Evolutionary conservation across 2,888 invertebrate species (phyloP), one percentile per base, ranked within the genome.

Genomic region (Mimumesa dahlbomi): DNA sequence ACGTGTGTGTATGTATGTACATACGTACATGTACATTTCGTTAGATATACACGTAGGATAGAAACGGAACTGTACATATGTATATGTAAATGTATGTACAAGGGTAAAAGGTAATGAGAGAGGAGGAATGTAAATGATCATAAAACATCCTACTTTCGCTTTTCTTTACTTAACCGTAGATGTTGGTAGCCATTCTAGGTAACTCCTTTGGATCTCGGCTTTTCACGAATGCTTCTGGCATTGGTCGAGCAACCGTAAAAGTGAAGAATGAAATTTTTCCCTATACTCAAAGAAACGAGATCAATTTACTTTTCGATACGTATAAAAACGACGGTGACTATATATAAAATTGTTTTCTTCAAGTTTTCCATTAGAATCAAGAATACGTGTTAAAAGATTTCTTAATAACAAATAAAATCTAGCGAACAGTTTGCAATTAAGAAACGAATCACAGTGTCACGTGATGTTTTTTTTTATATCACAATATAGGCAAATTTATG

Each of bases 361-460:
- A 21, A 34, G 6, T 16, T 1, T 0, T 22, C 18, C 16, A 9
- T 22, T 13, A 21, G 56, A 63, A 63, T 56, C 22, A 56, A 18
- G 22, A 22, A 42, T 48, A 42, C 54, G 22, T 48, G 48, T 54
- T 56, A 62, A 11, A 13, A 16, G 31, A 40, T 38, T 38, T 14
- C n/a, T n/a, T n/a, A n/a, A n/a, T n/a, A n/a, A n/a, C n/a, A n/a
- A n/a, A n/a, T n/a, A n/a, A n/a, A n/a, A n/a, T n/a, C n/a, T n/a
- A n/a, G n/a, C n/a, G n/a, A n/a, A n/a, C n/a, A n/a, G n/a, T n/a
- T n/a, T n/a, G n/a, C n/a, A n/a, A n/a, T n/a, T n/a, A n/a, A n/a
- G n/a, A n/a, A n/a, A n/a, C n/a, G n/a, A n/a, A n/a, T n/a, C n/a
- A n/a, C n/a, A n/a, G n/a, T n/a, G n/a, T n/a, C n/a, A n/a, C n/a